phyloP scores from a whole-genome alignment of 2,113 vertebrate genomes.

The Sylvicapra grimmia region DNA sequence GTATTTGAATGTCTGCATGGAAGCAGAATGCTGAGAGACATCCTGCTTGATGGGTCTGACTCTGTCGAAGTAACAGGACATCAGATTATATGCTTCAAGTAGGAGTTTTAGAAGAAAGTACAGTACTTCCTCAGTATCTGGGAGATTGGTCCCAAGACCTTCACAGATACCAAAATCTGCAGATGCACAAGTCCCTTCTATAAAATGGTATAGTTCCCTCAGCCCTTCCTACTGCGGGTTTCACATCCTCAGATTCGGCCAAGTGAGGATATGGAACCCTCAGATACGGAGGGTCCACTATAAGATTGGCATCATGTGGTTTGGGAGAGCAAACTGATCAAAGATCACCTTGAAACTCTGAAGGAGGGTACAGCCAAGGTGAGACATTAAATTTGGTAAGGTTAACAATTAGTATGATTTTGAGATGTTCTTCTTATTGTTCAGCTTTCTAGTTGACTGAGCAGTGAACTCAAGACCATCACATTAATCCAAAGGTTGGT shows the following conservation, averaged over 20 bases:
- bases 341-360: background rate
- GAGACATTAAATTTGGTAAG: background rate
- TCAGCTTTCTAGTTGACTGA: background rate
- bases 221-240: background rate
- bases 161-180: background rate
- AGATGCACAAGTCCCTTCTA: background rate
- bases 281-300: background rate
- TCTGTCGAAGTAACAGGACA: background rate
- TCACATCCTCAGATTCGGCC: background rate
- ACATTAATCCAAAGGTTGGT: background rate
- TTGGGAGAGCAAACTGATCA: background rate
- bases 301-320: background rate
- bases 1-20: background rate
- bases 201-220: background rate
- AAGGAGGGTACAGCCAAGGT: background rate
- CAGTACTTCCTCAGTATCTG: background rate
- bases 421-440: background rate
- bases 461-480: background rate
- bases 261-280: background rate
- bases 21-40: background rate
- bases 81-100: background rate
- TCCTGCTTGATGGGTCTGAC: background rate
- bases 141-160: background rate
- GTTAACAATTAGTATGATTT: background rate
- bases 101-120: background rate